phyloP scores from a whole-genome alignment of 2,888 invertebrate species.

The Rhogogaster chlorosoma region DNA sequence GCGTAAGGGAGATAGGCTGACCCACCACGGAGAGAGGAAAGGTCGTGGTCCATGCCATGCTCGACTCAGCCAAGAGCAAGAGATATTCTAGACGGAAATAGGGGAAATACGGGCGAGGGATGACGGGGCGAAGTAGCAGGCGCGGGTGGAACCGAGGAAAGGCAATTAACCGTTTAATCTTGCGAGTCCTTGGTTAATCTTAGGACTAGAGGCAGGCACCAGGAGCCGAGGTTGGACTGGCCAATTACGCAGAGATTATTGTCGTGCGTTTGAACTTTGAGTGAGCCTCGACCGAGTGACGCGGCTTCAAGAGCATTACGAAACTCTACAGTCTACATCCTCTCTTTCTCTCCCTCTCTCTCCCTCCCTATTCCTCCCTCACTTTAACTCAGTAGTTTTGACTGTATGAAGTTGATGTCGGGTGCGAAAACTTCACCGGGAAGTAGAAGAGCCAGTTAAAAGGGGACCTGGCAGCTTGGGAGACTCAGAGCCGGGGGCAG shows the following conservation, averaged over 20 bases:
- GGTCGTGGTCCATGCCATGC: conserved; percentile 35
- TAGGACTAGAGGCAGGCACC: conserved; percentile 52
- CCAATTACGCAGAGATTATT: conserved; percentile 71
- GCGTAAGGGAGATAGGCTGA: conserved; percentile 38
- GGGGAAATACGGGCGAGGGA: conserved; percentile 33
- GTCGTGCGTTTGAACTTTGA: conserved; percentile 55
- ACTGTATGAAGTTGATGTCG: conserved; percentile 36
- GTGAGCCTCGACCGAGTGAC: conserved; percentile 13
- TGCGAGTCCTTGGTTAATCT: conserved; percentile 66
- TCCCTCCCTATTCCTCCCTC: not conserved
- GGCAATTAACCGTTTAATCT: conserved; percentile 71
- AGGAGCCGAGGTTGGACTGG: conserved; percentile 52
- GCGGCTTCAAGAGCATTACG: conserved; percentile 24
- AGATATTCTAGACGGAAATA: conserved; percentile 27
- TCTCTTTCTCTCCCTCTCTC: not conserved
- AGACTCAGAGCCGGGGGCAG: conserved; percentile 21
- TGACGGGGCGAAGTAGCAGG: not conserved
- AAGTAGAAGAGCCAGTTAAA: conserved; percentile 31
- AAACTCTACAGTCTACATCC: not conserved
- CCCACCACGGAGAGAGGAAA: conserved; percentile 17
- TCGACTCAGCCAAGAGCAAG: not conserved
- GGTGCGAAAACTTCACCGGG: conserved; percentile 33
- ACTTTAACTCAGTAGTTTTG: conserved; percentile 24
- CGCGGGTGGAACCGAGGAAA: conserved; percentile 59
- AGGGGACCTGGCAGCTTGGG: conserved; percentile 20